These are phyloP conservation scores for Stenodera caucasica DNA, from an alignment of 2,888 invertebrate genomes.

Conservation along the genomic window DNA sequence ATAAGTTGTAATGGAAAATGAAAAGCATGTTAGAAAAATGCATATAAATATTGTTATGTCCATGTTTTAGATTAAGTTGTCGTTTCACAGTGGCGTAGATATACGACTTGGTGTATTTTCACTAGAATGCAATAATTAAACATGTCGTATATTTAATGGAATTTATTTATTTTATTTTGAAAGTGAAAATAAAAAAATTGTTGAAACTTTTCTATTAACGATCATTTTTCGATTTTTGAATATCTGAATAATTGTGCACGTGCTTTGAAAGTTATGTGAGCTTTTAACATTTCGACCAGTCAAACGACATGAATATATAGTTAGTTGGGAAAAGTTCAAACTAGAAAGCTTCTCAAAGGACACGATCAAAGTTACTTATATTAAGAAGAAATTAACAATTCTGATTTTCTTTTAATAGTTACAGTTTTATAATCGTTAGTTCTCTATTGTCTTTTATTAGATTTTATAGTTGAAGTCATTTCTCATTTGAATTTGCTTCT, in stretches of 20 bases:
- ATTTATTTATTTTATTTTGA: not conserved
- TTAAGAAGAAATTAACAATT: slow-evolving; percentile 20
- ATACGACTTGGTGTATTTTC: not conserved
- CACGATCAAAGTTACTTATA: not conserved
- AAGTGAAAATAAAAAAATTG: not conserved
- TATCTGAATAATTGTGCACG: too few species aligned
- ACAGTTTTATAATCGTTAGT: not conserved
- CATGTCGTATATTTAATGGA: not conserved
- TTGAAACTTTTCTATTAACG: too few species aligned
- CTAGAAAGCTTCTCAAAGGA: not conserved
- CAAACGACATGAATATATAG: not conserved
- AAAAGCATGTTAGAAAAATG: not conserved
- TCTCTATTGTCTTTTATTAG: not conserved
- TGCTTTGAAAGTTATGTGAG: not conserved
- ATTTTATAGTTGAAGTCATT: not conserved
- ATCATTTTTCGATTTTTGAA: not conserved
- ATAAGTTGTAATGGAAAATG: not conserved
- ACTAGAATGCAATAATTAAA: not conserved
- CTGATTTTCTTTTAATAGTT: slow-evolving; percentile 16
- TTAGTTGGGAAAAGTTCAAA: not conserved
- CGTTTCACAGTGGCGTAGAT: not conserved
- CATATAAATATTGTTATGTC: not conserved
- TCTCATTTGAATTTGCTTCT: slow-evolving; percentile 1
- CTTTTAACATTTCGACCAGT: not conserved
- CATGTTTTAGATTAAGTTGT: not conserved